phyloP scores from a whole-genome alignment of 2,888 invertebrate species.

The Chaitophorus viminalis region DNA sequence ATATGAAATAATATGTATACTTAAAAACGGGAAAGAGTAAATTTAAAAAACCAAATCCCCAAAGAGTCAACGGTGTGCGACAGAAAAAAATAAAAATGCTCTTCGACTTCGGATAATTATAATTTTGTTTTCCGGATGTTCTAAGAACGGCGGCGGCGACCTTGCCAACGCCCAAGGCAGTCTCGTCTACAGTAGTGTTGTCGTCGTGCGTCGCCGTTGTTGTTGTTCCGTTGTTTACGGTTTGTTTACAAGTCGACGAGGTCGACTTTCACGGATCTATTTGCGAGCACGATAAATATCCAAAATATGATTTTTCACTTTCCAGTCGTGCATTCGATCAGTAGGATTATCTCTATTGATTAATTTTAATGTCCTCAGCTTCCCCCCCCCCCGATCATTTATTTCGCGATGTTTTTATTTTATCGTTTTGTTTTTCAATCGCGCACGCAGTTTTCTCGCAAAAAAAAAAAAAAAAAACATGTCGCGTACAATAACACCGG shows the following conservation, averaged over 20 bases:
- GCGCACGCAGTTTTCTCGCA: slow-evolving; percentile 30
- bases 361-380: not conserved
- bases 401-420: not conserved
- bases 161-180: slow-evolving; percentile 62
- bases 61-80: no score
- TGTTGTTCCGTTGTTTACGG: slow-evolving; percentile 58
- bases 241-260: slow-evolving; percentile 53
- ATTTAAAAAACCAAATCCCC: not conserved
- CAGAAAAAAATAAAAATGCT: not conserved
- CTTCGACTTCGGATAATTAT: not conserved
- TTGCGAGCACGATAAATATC: not conserved
- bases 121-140: slow-evolving; percentile 34
- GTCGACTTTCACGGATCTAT: slow-evolving; percentile 49
- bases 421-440: not conserved
- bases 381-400: not conserved
- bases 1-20: no score
- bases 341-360: no score
- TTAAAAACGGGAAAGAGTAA: no score
- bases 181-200: slow-evolving; percentile 23
- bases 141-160: slow-evolving; percentile 39
- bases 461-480: no score
- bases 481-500: slow-evolving; percentile 50
- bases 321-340: not conserved
- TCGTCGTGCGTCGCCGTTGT: slow-evolving; percentile 2
- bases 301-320: slow-evolving; percentile 35